Evolutionary conservation across 2,888 invertebrate genomes (phyloP).

Genomic region (Drosophila borealis): DNA sequence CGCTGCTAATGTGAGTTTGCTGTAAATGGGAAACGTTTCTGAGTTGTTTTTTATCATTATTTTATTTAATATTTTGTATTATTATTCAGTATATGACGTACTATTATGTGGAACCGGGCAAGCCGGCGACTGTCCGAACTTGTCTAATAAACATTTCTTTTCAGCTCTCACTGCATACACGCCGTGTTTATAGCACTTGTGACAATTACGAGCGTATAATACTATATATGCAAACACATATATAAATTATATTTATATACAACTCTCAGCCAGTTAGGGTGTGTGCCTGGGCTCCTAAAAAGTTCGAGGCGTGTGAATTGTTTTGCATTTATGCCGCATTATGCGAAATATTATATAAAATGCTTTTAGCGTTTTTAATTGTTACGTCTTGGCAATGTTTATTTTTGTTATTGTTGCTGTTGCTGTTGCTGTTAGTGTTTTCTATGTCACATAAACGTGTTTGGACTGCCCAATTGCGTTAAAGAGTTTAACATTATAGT

Average conservation of each 20-base stretch:
- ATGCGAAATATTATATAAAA: constrained; percentile 65
- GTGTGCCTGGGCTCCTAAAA: constrained; percentile 44
- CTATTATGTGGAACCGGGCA: constrained; percentile 41
- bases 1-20: constrained; percentile 17
- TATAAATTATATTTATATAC: constrained; percentile 5
- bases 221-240: neutral
- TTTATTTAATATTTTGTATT: constrained; percentile 5
- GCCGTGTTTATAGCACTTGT: constrained; percentile 32
- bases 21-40: constrained; percentile 28
- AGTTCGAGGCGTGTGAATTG: constrained; percentile 64
- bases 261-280: constrained; percentile 39
- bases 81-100: constrained; percentile 34
- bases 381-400: constrained; percentile 59
- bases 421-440: constrained; percentile 30
- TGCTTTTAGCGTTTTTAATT: constrained; percentile 75
- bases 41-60: too few species aligned
- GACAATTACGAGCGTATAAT: constrained; percentile 29
- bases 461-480: constrained; percentile 36
- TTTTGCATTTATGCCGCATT: constrained; percentile 39
- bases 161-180: constrained; percentile 31
- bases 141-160: constrained; percentile 63
- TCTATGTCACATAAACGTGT: constrained; percentile 58
- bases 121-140: constrained; percentile 51
- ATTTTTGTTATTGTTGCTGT: constrained; percentile 22
- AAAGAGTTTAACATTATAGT: constrained; percentile 19